These are phyloP conservation scores for Drosophila suzukii DNA, from an alignment of 1,140 invertebrate genomes.

Conservation along the genomic window DNA sequence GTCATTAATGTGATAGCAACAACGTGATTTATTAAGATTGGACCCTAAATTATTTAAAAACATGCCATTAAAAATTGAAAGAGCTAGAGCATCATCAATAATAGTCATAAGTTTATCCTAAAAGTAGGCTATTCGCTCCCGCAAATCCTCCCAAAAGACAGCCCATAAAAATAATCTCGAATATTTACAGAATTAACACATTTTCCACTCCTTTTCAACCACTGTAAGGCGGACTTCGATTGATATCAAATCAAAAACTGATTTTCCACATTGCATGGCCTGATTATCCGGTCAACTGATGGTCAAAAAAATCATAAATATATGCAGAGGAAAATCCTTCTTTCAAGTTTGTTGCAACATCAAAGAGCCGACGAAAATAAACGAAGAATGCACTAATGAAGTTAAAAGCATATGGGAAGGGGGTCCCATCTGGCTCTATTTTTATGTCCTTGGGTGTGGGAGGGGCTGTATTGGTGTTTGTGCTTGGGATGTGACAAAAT, in stretches of 20 bases:
- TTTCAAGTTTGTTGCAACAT: background rate
- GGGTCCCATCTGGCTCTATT: slow-evolving; percentile 32
- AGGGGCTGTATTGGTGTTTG: slow-evolving; percentile 25
- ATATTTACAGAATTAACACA: background rate
- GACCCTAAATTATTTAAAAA: no score
- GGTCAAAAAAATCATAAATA: slow-evolving; percentile 15
- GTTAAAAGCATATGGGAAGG: slow-evolving; percentile 38
- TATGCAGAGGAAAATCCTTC: slow-evolving; percentile 8
- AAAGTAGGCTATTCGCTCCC: background rate
- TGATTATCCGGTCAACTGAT: slow-evolving; percentile 73
- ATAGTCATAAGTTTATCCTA: background rate
- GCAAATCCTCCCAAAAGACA: background rate
- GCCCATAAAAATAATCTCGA: background rate
- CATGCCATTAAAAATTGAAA: no score
- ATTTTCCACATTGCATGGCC: slow-evolving; percentile 40
- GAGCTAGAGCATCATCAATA: no score
- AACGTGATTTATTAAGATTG: no score
- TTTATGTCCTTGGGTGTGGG: slow-evolving; percentile 17
- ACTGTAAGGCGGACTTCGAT: slow-evolving; percentile 24
- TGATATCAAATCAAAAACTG: slow-evolving; percentile 34
- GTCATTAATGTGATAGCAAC: no score
- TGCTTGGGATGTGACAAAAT: slow-evolving; percentile 64
- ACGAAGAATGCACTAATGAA: slow-evolving; percentile 62
- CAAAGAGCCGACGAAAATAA: slow-evolving; percentile 6
- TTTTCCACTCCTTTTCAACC: background rate